Conservation (phyloP, 2,113 vertebrate genomes). For the Halcyon malimbica region DNA sequence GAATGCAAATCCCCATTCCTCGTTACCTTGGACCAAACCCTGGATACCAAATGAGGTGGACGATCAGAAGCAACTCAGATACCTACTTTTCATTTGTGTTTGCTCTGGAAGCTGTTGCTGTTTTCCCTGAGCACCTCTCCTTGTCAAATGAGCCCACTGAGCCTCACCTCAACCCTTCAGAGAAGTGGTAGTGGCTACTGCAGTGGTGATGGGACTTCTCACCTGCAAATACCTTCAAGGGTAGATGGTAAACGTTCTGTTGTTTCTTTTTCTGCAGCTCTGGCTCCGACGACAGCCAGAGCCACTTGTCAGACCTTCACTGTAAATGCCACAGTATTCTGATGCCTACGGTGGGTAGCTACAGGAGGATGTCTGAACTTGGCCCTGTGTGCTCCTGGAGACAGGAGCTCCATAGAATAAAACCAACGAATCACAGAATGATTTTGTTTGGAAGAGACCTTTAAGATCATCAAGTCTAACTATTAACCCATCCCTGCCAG, state of each 20-base stretch:
- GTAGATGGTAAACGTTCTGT: background rate
- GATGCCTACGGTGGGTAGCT: too few relatives aligned
- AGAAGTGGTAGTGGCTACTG: background rate
- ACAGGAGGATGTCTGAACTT: too few relatives aligned
- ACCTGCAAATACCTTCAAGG: background rate
- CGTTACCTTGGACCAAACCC: background rate
- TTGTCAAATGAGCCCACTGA: background rate
- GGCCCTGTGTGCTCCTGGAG: too few relatives aligned
- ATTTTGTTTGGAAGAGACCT: background rate
- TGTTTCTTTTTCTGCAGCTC: background rate
- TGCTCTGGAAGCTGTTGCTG: background rate
- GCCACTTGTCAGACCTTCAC: too few relatives aligned
- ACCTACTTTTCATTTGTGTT: background rate
- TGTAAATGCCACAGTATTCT: too few relatives aligned
- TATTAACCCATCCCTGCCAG: background rate
- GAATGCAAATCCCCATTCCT: background rate
- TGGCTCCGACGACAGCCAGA: background rate
- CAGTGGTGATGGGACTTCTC: background rate
- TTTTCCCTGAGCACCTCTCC: background rate
- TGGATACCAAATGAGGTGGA: background rate
- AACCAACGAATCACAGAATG: too few relatives aligned
- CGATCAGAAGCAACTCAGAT: background rate
- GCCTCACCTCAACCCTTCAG: background rate
- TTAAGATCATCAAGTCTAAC: background rate
- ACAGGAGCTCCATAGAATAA: too few relatives aligned